A percentile compares a stretch with the other conserved stretches of the same genome.
Conservation (phyloP, 2,797 vertebrate species). For the Apogon talboti region DNA sequence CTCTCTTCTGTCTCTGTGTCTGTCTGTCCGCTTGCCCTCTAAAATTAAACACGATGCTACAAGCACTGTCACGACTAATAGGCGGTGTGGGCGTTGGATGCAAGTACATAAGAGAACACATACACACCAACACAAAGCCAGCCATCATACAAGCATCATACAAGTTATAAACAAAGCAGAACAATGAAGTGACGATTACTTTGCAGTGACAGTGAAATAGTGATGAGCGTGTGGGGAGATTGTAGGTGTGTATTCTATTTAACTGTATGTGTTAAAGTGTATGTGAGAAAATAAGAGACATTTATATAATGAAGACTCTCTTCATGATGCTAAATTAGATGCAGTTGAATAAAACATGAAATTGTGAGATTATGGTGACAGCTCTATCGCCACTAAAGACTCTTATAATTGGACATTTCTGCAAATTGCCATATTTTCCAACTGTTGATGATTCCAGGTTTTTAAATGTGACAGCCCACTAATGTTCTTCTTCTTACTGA, state of each 20-base stretch:
- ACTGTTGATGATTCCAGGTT: no score
- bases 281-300: neutral
- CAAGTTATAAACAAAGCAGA: conserved; percentile 23
- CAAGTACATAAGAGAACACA: conserved; percentile 1
- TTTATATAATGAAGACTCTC: neutral
- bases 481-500: no score
- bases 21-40: conserved; percentile 34
- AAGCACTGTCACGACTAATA: conserved; percentile 55
- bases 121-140: conserved; percentile 4
- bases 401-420: no score
- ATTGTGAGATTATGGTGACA: no score
- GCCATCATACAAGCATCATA: neutral
- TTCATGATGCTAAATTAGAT: no score
- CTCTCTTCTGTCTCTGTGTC: conserved; percentile 22
- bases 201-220: conserved; percentile 26
- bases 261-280: conserved; percentile 42
- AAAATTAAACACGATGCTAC: conserved; percentile 52
- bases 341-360: no score
- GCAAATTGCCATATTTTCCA: no score
- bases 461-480: no score
- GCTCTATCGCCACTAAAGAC: no score
- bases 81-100: conserved; percentile 29
- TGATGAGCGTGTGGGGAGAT: conserved; percentile 31
- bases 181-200: conserved; percentile 55
- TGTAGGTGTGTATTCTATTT: conserved; percentile 12